phyloP scores from a whole-genome alignment of 30 jellyfish, hydroid and myxozoan genomes.

The Pelagia noctiluca region DNA sequence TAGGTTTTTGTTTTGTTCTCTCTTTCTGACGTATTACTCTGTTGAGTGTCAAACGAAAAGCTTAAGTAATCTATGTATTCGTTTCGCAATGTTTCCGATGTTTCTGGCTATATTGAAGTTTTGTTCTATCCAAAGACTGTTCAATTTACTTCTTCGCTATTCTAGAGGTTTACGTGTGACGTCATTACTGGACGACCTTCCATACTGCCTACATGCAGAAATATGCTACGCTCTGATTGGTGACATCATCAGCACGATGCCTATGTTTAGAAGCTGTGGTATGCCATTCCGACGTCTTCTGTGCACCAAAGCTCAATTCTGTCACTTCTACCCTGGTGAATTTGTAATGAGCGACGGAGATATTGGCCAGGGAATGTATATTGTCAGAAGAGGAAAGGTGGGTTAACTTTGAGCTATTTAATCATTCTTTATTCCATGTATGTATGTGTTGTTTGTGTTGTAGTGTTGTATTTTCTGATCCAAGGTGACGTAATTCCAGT shows the following conservation, averaged over 20 bases:
- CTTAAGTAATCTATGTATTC: too few relatives aligned
- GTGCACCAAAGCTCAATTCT: constrained; percentile 63
- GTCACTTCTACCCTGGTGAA: constrained; percentile 70
- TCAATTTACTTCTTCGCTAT: too few relatives aligned
- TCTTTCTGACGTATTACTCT: too few relatives aligned
- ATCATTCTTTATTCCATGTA: too few relatives aligned
- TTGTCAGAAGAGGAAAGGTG: constrained; percentile 79
- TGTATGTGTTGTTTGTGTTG: too few relatives aligned
- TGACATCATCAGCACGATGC: constrained; percentile 55
- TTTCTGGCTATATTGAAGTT: too few relatives aligned
- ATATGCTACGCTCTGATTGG: constrained; percentile 71
- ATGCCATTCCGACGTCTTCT: constrained; percentile 68
- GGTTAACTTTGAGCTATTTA: neutral
- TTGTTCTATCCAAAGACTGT: too few relatives aligned
- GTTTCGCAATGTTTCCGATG: too few relatives aligned
- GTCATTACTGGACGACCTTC: constrained; percentile 55
- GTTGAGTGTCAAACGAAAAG: too few relatives aligned
- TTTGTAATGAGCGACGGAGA: constrained; percentile 69
- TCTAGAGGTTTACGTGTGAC: constrained; percentile 65
- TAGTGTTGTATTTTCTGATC: too few relatives aligned
- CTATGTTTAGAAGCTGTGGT: constrained; percentile 63
- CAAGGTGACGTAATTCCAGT: too few relatives aligned
- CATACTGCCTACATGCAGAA: constrained; percentile 79
- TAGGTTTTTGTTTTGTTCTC: too few relatives aligned
- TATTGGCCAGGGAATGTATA: constrained; percentile 64